Evolutionary conservation across 2,888 invertebrate genomes (phyloP), one percentile per base, ranked within the genome.

Genomic region (Melinaea menophilus): DNA sequence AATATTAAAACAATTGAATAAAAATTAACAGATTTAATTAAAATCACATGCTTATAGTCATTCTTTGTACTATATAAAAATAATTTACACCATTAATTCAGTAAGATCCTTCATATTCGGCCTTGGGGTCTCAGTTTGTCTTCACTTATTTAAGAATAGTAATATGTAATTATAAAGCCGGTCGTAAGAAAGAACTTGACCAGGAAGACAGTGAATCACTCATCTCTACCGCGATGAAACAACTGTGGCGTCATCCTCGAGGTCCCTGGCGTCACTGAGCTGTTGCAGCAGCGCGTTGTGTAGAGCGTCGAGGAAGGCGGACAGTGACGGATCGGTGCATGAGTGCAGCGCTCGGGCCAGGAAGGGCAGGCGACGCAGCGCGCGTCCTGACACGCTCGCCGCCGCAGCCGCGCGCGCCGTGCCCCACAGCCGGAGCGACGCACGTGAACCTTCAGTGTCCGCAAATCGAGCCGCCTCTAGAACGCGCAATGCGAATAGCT

Each of bases 351-450:
- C 93, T 73, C 94, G 93, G n/a, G 98, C 96, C 69, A 98, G 84
- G 79, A 98, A 95, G 0, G 98, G 98, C 70, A 98, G 90, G 83
- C 98, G 98, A 55, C 98, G 92, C 67, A 98, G 88, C 5, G 95
- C 93, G 65, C 98, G 92, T 0, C 97, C 98, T 83, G 98, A 98
- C 56, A 98, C 77, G 5, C 95, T 95, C 46, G 69, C 69, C 54
- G 69, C 71, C 45, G 82, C 79, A 54, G 82, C 81, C 62, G 71
- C 73, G 46, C 71, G 69, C 62, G 81, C 82, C 71, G 73, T 77
- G 35, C 65, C 76, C 78, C 82, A 79, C 71, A 87, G 76, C 9
- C 76, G 77, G 72, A 83, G 71, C 60, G 79, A 79, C 35, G 78
- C 71, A n/a, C 73, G 75, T 62, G 84, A 74, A 47, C 78, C 72